Evolutionary conservation across 2,888 invertebrate species (phyloP), one percentile per base, ranked within the genome.

Genomic region (Abrostola tripartita): DNA sequence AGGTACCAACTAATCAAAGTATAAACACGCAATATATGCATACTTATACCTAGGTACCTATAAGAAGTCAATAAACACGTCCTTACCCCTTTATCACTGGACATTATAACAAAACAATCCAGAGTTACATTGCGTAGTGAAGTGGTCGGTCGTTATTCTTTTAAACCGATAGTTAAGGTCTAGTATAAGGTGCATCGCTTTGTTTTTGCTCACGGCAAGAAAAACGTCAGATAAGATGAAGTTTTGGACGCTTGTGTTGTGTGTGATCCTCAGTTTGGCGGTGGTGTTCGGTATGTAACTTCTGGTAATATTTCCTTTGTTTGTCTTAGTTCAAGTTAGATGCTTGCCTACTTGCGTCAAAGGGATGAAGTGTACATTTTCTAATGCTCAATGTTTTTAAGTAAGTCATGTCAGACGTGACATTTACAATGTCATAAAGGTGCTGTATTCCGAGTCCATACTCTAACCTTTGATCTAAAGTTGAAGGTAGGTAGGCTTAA

Each of bases 41-140:
- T 24, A 24, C 1, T 24, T 2, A 24, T 24, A 24, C 24, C 24
- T 24, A 53, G 36, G 24, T 9, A 38, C 52, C 47, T 35, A 36
- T 40, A 40, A 0, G 8, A 52, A 41, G 9, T 36, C 36, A 50
- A 50, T 35, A 47, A 60, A 55, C 37, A 47, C 41, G 38, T 59
- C 58, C 71, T 64, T 70, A 56, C 51, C 52, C 44, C 37, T 54
- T 63, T 73, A 79, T 70, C 61, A 41, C 7, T 40, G 52, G 47
- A 10, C 37, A 61, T 59, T 61, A 60, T 58, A 61, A 56, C 41
- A 68, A 71, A 65, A 68, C 56, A 50, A 64, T 40, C 40, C 44
- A 71, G 61, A 69, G 58, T 65, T 14, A 59, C 37, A 40, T 61
- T 59, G 67, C 44, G 38, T 44, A 65, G 73, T 73, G 73, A 61